phyloP scores from a whole-genome alignment of 2,797 vertebrate species.

The Phrynocephalus vlangalii region DNA sequence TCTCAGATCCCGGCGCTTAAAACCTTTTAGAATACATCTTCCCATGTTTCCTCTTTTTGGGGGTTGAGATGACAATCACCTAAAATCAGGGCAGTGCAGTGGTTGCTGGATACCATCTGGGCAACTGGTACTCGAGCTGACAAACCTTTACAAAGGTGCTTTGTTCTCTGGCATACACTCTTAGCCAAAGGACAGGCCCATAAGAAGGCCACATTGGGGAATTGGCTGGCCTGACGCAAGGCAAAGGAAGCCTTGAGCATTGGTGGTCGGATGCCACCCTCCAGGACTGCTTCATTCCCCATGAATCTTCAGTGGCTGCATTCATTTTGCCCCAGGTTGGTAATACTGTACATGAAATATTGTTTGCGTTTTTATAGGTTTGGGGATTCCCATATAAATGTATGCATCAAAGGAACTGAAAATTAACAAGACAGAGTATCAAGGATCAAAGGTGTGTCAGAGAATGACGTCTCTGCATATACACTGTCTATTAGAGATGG shows the following conservation, averaged over 20 bases:
- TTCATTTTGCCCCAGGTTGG: not conserved
- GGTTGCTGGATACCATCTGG: no score
- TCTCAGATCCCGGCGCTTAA: no score
- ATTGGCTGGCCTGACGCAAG: not conserved
- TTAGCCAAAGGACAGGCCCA: not conserved
- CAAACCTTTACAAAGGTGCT: not conserved
- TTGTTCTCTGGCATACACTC: not conserved
- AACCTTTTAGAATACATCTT: no score
- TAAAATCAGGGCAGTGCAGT: no score
- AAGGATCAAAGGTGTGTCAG: no score
- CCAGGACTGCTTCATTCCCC: not conserved
- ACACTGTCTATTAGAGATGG: no score
- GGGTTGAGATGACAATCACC: no score
- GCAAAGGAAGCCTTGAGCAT: not conserved
- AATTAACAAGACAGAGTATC: not conserved
- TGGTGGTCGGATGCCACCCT: not conserved
- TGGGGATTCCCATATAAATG: not conserved
- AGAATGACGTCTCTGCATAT: no score
- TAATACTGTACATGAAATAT: not conserved
- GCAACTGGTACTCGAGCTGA: not conserved
- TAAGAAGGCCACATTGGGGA: not conserved
- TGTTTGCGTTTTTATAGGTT: not conserved
- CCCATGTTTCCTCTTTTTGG: no score
- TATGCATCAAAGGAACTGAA: conserved; percentile 39
- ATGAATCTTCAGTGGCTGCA: not conserved